Evolutionary conservation across 2,888 invertebrate genomes (phyloP), one percentile per base, ranked within the genome.

Genomic region (Monochamus alternatus): DNA sequence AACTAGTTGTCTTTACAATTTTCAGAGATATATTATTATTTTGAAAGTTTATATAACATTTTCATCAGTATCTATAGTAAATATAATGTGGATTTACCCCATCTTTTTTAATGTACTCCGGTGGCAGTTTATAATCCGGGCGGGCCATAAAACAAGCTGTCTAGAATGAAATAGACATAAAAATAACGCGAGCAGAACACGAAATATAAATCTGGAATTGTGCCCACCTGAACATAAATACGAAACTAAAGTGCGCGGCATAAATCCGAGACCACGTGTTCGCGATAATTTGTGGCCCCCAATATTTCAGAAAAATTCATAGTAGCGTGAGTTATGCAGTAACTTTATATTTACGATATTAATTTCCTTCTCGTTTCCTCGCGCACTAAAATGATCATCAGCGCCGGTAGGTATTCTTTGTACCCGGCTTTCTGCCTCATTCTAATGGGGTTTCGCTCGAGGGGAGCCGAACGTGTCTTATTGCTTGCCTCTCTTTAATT

Each of bases 261-360:
- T 87, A 87, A 88, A 87, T 87, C 86, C 85, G 83, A 84, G 83
- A 84, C 86, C 87, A 87, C 87, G 88, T 88, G 88, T 86, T 86
- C 85, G 81, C 84, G 86, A 86, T 88, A 88, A 88, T 88, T 89
- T 89, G 88, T 88, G 84, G 85, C 77, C 86, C 84, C 85, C 87
- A 87, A 88, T 89, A 88, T 87, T 87, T 88, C 87, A 88, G 86
- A 87, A 88, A 89, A 89, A 88, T 87, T 87, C 86, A 84, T 84
- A 84, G 84, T 85, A 81, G 82, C 85, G 81, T 89, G 88, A 89
- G 85, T 89, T 88, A 89, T 87, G 87, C 84, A 84, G 82, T 84
- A 88, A 89, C 87, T 89, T 89, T 88, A 88, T 88, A 88, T 89
- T 89, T 89, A 88, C 87, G 88, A 87, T 87, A 87, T 88, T 88